Evolutionary conservation across 2,797 vertebrate genomes (phyloP).

Genomic region (Simalia tracyae): DNA sequence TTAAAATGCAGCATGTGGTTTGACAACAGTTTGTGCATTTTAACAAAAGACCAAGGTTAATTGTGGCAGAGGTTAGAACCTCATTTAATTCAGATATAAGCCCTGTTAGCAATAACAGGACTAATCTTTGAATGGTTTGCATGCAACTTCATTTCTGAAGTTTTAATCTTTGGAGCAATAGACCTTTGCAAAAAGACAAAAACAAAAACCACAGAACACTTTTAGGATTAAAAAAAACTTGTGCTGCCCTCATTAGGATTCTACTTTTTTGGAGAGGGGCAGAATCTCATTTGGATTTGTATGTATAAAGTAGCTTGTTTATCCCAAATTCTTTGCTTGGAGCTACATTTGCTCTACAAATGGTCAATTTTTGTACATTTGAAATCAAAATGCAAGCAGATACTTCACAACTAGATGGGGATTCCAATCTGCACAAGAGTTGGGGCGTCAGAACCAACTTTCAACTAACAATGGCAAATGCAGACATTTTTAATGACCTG

Average conservation of each 20-base stretch:
- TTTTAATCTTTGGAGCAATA: neutral
- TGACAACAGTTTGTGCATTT: constrained; percentile 60
- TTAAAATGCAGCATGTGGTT: constrained; percentile 37
- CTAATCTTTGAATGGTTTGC: neutral
- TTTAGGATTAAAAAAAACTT: neutral
- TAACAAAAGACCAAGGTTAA: constrained; percentile 49
- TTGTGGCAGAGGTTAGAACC: constrained; percentile 37
- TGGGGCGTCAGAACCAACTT: neutral
- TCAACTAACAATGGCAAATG: neutral
- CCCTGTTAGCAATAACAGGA: constrained; percentile 10
- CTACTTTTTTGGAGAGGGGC: neutral
- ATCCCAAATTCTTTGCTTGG: neutral
- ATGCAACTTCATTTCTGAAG: constrained; percentile 29
- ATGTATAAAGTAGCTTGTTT: neutral
- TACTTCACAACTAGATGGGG: neutral
- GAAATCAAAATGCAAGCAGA: constrained; percentile 22
- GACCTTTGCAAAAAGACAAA: neutral
- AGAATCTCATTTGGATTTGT: neutral
- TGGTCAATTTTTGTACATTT: neutral
- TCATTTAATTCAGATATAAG: constrained; percentile 43
- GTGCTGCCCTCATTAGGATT: neutral
- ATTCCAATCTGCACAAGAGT: neutral
- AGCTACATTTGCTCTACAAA: neutral
- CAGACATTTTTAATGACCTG: constrained; percentile 44
- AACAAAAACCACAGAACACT: neutral